Evolutionary conservation across 2,113 vertebrate genomes (phyloP), one percentile per base, ranked within the genome.

Genomic region (Corythornis vintsioides): DNA sequence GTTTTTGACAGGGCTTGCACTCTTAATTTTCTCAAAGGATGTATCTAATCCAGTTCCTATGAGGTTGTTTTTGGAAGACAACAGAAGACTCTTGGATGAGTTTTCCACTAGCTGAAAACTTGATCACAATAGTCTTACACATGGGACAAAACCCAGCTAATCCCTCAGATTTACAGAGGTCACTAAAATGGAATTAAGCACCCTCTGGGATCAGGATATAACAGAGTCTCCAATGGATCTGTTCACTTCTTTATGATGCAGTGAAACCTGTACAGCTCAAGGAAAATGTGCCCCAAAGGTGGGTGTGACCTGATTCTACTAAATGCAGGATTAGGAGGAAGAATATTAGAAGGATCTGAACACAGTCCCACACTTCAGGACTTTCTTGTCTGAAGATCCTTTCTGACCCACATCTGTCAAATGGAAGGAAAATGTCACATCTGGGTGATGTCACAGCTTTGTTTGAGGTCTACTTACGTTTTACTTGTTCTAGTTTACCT

Each of bases 401-500:
- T 94, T 53, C 57, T 75, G 40, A 90, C 56, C 3, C 35, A 20
- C 18, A 25, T 60, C 63, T 64, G 43, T 65, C 69, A 83, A 83
- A 77, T 5, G 59, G 60, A 84, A 90, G 81, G 55, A 73, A 90
- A 94, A 76, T 26, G 28, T 65, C 64, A 88, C 45, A 28, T 74
- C 13, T 40, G 60, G 19, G 48, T 76, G 33, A 76, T 18, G 15
- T 26, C 26, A 83, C 65, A 84, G 66, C 40, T 91, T 92, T 92
- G 61, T 38, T 64, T 70, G 20, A 86, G 94, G 55, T 86, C 47
- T 85, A 98, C 98, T 98, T 97, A 98, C 98, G 91, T 97, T 98
- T 98, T 60, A 96, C 93, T 96, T 98, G 97, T 81, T 98, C 98
- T 77, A 97, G 92, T 97, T 96, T 97, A 94, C 96, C 94, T 93